Evolutionary conservation across 2,797 vertebrate species (phyloP).

Genomic region (Garrulus glandarius): DNA sequence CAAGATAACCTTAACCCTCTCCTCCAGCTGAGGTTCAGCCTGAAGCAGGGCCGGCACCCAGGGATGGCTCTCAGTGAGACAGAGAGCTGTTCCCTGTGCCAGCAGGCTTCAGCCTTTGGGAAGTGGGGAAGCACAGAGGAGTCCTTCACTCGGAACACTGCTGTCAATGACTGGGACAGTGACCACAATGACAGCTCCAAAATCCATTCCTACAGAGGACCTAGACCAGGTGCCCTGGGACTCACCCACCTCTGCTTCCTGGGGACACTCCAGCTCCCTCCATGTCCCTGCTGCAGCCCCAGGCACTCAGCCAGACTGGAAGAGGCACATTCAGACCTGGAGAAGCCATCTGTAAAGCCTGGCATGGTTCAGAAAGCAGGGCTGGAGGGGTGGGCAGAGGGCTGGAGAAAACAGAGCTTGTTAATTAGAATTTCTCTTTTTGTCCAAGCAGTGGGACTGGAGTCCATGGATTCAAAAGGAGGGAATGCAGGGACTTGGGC

Average conservation of each 20-base stretch:
- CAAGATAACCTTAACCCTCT: background rate
- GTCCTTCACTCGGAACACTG: background rate
- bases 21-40: background rate
- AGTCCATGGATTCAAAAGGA: background rate
- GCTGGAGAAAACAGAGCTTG: background rate
- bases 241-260: background rate
- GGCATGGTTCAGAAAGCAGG: background rate
- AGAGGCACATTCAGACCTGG: background rate
- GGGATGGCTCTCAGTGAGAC: background rate
- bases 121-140: background rate
- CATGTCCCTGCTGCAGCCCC: background rate
- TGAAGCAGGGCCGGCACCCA: background rate
- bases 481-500: background rate
- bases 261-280: fast-evolving
- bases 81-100: background rate
- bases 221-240: background rate
- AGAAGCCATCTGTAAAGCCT: background rate
- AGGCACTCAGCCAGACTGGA: background rate
- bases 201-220: background rate
- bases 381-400: background rate
- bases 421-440: background rate
- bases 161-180: background rate
- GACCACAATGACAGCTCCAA: background rate
- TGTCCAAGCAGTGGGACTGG: background rate
- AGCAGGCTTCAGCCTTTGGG: background rate